Percentiles rank a stretch among this genome's conserved stretches.
Conservation (phyloP, 2,113 vertebrate species). For the Zingel zingel region DNA sequence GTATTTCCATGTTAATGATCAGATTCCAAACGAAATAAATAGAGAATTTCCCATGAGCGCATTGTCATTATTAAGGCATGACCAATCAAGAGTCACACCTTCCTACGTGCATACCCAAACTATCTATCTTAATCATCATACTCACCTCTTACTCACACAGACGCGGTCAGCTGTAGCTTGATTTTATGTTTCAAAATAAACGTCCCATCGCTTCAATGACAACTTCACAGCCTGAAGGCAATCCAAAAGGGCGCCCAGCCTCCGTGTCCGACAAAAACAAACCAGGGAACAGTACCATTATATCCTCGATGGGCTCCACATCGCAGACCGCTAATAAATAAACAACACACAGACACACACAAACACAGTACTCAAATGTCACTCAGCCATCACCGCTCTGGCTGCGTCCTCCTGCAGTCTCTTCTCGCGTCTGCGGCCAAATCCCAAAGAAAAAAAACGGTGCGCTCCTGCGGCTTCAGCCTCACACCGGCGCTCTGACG, state of each 20-base stretch:
- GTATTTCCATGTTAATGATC: not conserved
- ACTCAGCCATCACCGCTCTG: constrained; percentile 11
- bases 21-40: not conserved
- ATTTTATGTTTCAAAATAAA: constrained; percentile 28
- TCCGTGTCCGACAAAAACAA: constrained; percentile 25
- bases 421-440: constrained; percentile 63
- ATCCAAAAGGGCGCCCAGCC: constrained; percentile 8
- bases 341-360: constrained; percentile 16
- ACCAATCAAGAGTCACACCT: constrained; percentile 14
- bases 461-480: constrained; percentile 11
- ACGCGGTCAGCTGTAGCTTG: constrained; percentile 14
- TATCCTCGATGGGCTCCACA: not conserved
- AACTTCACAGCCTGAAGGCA: constrained; percentile 48
- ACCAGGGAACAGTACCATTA: not conserved
- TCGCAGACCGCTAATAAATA: constrained; percentile 3
- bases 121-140: not conserved
- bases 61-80: constrained; percentile 1
- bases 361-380: constrained; percentile 32
- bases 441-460: constrained; percentile 22
- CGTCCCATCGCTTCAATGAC: constrained; percentile 7
- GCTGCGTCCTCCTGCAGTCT: constrained; percentile 54
- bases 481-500: constrained; percentile 50
- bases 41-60: constrained; percentile 6
- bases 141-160: constrained; percentile 46
- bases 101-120: not conserved